phyloP scores from a whole-genome alignment of 2,797 vertebrate species.

The Anableps anableps region DNA sequence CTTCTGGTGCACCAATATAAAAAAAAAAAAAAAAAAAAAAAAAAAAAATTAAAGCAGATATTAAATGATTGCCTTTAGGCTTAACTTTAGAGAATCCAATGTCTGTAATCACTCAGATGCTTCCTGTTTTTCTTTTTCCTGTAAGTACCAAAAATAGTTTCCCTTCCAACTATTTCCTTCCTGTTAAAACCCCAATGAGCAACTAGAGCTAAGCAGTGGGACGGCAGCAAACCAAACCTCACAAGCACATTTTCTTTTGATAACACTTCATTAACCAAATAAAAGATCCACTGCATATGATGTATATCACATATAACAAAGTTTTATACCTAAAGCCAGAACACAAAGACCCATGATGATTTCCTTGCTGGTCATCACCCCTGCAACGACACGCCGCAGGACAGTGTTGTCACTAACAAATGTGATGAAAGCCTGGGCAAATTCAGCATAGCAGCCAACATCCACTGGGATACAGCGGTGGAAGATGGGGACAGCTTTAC shows the following conservation, averaged over 20 bases:
- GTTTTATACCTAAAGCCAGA: conserved; percentile 90
- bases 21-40: conserved; percentile 19
- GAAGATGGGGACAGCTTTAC: conserved; percentile 89
- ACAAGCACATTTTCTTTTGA: background rate
- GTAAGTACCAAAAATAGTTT: conserved; percentile 53
- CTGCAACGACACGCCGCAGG: conserved; percentile 92
- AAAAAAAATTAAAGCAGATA: conserved; percentile 14
- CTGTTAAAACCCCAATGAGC: conserved; percentile 23
- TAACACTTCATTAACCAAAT: background rate
- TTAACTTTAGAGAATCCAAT: conserved; percentile 17
- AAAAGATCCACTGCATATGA: background rate
- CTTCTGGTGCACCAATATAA: background rate
- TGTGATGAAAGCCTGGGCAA: conserved; percentile 92
- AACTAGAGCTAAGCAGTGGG: background rate
- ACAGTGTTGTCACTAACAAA: conserved; percentile 95
- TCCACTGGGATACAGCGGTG: conserved; percentile 94
- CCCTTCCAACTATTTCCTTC: conserved; percentile 37
- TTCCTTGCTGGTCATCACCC: conserved; percentile 98
- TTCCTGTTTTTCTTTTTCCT: conserved; percentile 64
- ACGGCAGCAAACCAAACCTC: conserved; percentile 4
- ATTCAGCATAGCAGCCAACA: conserved; percentile 91
- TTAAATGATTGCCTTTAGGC: conserved; percentile 17
- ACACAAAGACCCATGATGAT: conserved; percentile 98
- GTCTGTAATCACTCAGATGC: conserved; percentile 44
- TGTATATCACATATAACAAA: background rate